A percentile compares a stretch with the other conserved stretches of the same genome.
Conservation (phyloP, 2,888 invertebrate genomes). For the Congeria kusceri region DNA sequence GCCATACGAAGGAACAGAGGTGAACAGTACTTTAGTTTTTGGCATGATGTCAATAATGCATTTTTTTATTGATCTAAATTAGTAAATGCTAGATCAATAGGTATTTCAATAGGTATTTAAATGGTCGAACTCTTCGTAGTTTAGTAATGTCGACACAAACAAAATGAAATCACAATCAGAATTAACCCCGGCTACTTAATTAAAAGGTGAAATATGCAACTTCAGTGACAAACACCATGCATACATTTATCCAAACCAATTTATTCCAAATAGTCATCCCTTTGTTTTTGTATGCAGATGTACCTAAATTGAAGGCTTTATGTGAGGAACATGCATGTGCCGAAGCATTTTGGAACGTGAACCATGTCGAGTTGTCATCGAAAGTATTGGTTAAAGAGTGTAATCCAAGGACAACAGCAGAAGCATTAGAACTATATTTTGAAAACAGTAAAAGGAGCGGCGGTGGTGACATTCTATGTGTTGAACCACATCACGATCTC, state of each 20-base stretch:
- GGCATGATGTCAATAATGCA: not conserved
- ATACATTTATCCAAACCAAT: not conserved
- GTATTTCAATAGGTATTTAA: no score
- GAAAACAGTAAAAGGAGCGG: conserved; percentile 47
- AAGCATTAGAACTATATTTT: conserved; percentile 43
- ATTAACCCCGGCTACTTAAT: no score
- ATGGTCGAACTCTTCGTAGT: no score
- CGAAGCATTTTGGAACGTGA: conserved; percentile 11
- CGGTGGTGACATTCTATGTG: conserved; percentile 36
- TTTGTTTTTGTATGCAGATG: not conserved
- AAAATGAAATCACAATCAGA: no score
- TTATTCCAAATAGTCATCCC: not conserved
- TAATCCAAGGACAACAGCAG: conserved; percentile 3
- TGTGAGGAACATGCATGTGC: conserved; percentile 24
- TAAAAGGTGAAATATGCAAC: no score
- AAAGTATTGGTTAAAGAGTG: conserved; percentile 40
- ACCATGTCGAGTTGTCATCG: conserved; percentile 20
- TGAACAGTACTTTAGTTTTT: not conserved
- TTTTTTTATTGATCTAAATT: not conserved
- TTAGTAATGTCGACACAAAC: no score
- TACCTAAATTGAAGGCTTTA: not conserved
- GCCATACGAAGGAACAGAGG: no score
- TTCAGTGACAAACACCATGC: no score
- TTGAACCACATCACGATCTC: not conserved
- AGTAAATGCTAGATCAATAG: not conserved